Evolutionary conservation across 2,888 invertebrate species (phyloP), one percentile per base, ranked within the genome.

Genomic region (Amblyteles armatorius): DNA sequence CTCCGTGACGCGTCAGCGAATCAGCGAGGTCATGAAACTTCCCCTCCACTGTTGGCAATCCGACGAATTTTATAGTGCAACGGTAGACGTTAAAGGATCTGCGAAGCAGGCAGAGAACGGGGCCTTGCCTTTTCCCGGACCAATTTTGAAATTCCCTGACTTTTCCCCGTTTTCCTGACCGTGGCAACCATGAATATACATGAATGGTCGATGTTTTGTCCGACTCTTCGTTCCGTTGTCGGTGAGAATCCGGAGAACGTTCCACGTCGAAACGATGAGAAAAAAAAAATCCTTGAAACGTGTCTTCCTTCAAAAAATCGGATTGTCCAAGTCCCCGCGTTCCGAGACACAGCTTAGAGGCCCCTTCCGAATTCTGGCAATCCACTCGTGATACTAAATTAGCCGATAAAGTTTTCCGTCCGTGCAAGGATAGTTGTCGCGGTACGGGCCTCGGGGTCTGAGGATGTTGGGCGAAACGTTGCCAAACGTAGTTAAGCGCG

Each of bases 401-500:
- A 40, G 19, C 9, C 67, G 26, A 67, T 67, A 67, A 67, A 67
- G 36, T 26, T 65, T 40, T 57, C 36, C 52, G 36, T 26, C 33
- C 36, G 29, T 55, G 50, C 22, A 13, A 19, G 19, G 55, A 65
- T 63, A 69, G 55, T 74, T 63, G 60, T 52, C 13, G 13, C 44
- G 44, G 44, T 80, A 80, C 36, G 55, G 22, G 55, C 57, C 55
- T 57, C 44, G 55, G 52, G 65, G 48, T 63, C 33, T 60, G 55
- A 52, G 76, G 65, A 68, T 80, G 71, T 81, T 76, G 57, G 72
- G 69, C 57, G 82, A 83, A 83, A 77, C 77, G 85, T 83, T 83
- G 83, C 79, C 82, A 82, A 82, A 82, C 77, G 67, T 57, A 78
- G 78, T 72, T 82, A 78, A 78, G 57, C 67, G 67, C 82, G 78